Evolutionary conservation across 2,888 invertebrate genomes (phyloP).

Genomic region (Dolichopus griseipennis): DNA sequence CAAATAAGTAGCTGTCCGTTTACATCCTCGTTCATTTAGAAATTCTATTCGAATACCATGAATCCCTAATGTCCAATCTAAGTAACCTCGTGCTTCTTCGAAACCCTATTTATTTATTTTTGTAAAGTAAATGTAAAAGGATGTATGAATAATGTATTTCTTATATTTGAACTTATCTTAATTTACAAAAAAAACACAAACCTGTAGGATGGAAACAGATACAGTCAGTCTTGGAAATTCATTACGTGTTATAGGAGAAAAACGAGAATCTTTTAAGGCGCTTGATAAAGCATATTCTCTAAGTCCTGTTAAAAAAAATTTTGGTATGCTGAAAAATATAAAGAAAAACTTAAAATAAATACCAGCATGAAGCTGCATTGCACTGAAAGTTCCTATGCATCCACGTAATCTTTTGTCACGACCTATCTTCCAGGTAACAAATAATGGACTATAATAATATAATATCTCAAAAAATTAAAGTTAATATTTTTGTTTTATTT

Average conservation of each 20-base stretch:
- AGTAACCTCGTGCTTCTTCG: constrained; percentile 88
- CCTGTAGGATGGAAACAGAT: constrained; percentile 89
- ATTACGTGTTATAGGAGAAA: constrained; percentile 87
- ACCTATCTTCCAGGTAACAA: constrained; percentile 99
- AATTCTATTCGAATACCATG: constrained; percentile 99
- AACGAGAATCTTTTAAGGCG: constrained; percentile 93
- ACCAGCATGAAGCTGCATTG: constrained; percentile 89
- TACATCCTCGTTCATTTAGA: constrained; percentile 82
- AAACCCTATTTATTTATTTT: constrained; percentile 54
- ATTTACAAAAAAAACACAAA: constrained; percentile 14
- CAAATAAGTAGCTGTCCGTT: constrained; percentile 94
- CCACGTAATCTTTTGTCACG: constrained; percentile 90
- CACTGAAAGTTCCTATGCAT: constrained; percentile 98
- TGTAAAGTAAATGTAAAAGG: neutral
- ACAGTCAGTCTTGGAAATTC: constrained; percentile 89
- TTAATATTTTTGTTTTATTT: neutral
- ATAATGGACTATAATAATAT: constrained; percentile 71
- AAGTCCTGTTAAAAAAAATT: constrained; percentile 39
- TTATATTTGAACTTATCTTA: neutral
- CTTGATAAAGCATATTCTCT: constrained; percentile 96
- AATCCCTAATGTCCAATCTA: constrained; percentile 95
- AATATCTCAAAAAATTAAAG: constrained; percentile 11
- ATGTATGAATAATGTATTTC: neutral
- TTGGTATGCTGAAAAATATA: neutral
- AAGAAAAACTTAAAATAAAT: neutral